Evolutionary conservation across 2,888 invertebrate species (phyloP), one percentile per base, ranked within the genome.

Genomic region (Dermolepida albohirtum): DNA sequence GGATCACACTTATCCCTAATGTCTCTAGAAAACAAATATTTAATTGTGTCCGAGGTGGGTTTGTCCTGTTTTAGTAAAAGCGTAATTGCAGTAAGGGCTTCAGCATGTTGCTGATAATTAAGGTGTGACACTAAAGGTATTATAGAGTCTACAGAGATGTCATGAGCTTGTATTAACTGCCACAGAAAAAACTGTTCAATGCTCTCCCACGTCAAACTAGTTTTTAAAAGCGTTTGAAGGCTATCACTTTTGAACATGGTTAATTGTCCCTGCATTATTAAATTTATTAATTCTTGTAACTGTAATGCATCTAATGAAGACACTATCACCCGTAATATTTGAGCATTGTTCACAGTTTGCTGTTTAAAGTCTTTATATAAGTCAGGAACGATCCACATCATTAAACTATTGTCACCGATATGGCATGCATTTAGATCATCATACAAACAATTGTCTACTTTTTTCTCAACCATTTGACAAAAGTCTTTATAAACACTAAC

Each of bases 141-240:
- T 72, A 97, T 90, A 79, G 93, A 92, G 78, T 96, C 96, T n/a
- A 96, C 89, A 64, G 95, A 92, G 79, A 97, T 93, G 81, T 96
- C 95, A 81, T 98, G 98, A 47, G 97, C 97, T 73, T 93, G 91
- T 55, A 98, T 89, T 67, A 99, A 87, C 83, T 98, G 97, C 98
- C 98, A 99, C 51, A 98, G 88, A 82, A 96, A 97, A 81, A 95
- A 92, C 83, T 99, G 98, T 83, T 98, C 98, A 76, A 97, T 95
- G 1, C 97, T 97, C 84, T 98, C 98, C 96, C 98, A 99, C 67
- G 90, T 89, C 66, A 98, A 86, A 78, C 96, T 97, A 49, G 92
- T 91, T 70, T 92, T 92, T 75, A 94, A 83, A 82, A 94, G 87
- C 47, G 89, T 86, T 67, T 90, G 89, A 50, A 94, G 87, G 66